phyloP scores from a whole-genome alignment of 2,888 invertebrate genomes.

The Athrips mouffetella region DNA sequence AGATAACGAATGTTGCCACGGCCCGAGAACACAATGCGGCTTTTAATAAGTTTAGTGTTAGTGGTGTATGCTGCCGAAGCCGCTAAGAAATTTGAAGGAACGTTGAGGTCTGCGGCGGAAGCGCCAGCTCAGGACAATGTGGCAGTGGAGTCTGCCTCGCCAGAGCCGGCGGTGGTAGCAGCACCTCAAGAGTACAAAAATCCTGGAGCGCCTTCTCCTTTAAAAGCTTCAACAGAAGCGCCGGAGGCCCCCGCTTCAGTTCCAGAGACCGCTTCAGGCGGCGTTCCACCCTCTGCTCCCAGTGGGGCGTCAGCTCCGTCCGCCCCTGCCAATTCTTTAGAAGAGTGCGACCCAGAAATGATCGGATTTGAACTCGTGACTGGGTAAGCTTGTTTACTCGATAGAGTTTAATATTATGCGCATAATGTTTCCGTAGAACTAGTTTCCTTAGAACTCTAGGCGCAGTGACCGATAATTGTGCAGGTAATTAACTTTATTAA shows the following conservation, averaged over 20 bases:
- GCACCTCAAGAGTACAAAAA: constrained; percentile 68
- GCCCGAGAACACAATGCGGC: constrained; percentile 65
- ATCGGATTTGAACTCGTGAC: constrained; percentile 94
- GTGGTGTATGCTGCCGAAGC: constrained; percentile 65
- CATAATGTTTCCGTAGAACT: constrained; percentile 13
- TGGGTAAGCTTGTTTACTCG: constrained; percentile 73
- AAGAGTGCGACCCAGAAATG: constrained; percentile 93
- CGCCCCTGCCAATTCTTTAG: constrained; percentile 77
- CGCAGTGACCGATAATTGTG: constrained; percentile 44
- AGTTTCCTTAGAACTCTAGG: constrained; percentile 6
- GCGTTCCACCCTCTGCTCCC: constrained; percentile 69
- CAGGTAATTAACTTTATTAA: constrained; percentile 48
- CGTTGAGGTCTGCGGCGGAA: constrained; percentile 67
- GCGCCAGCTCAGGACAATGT: constrained; percentile 72
- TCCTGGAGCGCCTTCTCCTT: constrained; percentile 57
- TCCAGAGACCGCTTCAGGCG: constrained; percentile 69
- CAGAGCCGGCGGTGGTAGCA: constrained; percentile 64
- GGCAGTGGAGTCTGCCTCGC: constrained; percentile 65
- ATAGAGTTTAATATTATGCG: constrained; percentile 5
- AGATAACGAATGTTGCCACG: constrained; percentile 72
- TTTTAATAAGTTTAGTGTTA: constrained; percentile 66
- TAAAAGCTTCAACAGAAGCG: constrained; percentile 37
- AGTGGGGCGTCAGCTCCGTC: constrained; percentile 72
- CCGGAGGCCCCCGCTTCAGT: constrained; percentile 44
- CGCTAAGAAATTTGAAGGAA: constrained; percentile 71